These are phyloP conservation scores for Boulengeromyrus knoepffleri DNA, from an alignment of 2,113 vertebrate species.

Conservation along the genomic window DNA sequence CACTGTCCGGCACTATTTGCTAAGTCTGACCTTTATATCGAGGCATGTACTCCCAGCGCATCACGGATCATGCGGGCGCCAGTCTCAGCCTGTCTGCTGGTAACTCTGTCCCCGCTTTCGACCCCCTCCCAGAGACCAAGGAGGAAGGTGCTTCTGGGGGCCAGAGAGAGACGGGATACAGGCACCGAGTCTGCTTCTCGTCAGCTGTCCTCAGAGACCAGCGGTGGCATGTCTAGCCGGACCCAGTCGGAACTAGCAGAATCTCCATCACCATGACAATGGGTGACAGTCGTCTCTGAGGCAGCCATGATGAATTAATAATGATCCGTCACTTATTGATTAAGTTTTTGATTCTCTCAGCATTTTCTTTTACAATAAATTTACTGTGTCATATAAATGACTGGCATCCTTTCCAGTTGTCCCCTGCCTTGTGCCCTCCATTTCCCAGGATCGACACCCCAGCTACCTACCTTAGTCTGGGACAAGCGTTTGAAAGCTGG, in stretches of 20 bases:
- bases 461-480: not conserved
- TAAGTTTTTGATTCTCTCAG: not conserved
- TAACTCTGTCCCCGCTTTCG: too few species aligned
- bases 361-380: not conserved
- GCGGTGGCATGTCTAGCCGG: constrained; percentile 17
- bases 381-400: not conserved
- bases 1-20: not conserved
- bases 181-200: not conserved
- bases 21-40: not conserved
- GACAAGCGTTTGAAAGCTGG: not conserved
- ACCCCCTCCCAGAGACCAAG: not conserved
- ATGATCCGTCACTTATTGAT: not conserved
- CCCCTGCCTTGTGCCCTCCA: not conserved
- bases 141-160: constrained; percentile 48
- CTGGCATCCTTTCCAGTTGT: not conserved
- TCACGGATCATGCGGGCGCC: not conserved
- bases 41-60: not conserved
- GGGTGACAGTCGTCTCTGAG: not conserved
- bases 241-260: not conserved
- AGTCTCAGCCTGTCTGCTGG: not conserved
- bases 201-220: constrained; percentile 13
- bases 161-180: not conserved
- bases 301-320: not conserved
- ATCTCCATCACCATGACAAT: not conserved
- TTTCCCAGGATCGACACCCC: not conserved